Evolutionary conservation across 1,140 invertebrate genomes (phyloP), one percentile per base, ranked within the genome.

Genomic region (Drosophila cardini): DNA sequence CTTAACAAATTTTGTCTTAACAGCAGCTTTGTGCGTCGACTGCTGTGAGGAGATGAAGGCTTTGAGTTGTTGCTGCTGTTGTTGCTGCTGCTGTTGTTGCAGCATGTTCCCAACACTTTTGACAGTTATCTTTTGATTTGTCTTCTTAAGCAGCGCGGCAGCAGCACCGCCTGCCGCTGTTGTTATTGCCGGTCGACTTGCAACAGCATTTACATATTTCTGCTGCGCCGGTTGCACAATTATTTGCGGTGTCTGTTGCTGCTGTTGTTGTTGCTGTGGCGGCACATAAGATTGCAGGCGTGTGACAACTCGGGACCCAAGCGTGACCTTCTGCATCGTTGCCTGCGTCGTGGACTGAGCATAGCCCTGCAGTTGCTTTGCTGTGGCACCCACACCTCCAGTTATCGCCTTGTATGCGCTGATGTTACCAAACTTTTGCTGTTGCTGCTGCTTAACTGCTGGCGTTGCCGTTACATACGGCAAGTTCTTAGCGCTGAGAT

Each of bases 1-100:
- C 65, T 91, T 91, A 9, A 91, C 73, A 63, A 91, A 90, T 53
- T 91, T 91, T 36, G 85, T 57, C 72, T 81, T 84, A 0, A 70
- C 15, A 13, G 52, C 64, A 2, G 72, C 36, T 57, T 87, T 83
- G 16, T 74, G 78, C 3, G 80, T 34, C 16, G 72, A 57, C 48
- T 82, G 78, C 34, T 81, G 75, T 43, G 72, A 72, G 4, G 75
- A 65, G 43, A 90, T 86, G 30, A 90, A 90, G 11, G 89, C 84
- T 45, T 91, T 91, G 0, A 91, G 65, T 42, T 89, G 67, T 9
- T 80, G 69, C 4, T 74, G 72, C 26, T 80, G 73, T 11, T 76
- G 75, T 4, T 84, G 85, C 13, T 70, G 73, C 30, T 80, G 80
- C 5, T 85, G 82, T 43, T 90, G 82, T 43, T 90, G 83, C 56